Percentiles rank a stretch among this genome's conserved stretches.
Evolutionary conservation across 2,113 vertebrate genomes (phyloP).

Genomic region (Agapornis roseicollis): DNA sequence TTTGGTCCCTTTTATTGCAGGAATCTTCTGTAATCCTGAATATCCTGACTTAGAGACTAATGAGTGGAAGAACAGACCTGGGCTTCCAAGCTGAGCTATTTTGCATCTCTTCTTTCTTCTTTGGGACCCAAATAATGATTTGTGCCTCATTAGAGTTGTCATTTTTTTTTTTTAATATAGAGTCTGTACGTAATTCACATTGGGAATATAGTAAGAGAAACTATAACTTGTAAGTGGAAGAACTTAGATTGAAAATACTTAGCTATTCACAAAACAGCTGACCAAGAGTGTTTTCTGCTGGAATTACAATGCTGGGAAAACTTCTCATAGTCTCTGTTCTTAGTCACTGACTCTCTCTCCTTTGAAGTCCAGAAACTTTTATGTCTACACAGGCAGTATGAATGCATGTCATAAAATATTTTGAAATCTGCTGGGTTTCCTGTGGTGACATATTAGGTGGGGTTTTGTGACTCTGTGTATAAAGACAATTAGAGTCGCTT

Average conservation of each 20-base stretch:
- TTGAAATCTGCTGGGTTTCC: neutral
- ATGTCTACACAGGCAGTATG: neutral
- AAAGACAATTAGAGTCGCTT: neutral
- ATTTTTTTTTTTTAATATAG: neutral
- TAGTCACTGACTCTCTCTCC: neutral
- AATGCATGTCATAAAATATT: neutral
- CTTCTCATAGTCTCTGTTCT: neutral
- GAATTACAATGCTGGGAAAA: neutral
- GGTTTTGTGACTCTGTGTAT: neutral
- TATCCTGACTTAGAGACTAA: neutral
- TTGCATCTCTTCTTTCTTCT: neutral
- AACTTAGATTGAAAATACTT: neutral
- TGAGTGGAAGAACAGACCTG: neutral
- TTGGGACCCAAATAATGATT: neutral
- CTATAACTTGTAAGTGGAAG: neutral
- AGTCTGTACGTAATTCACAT: neutral
- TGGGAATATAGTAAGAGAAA: neutral
- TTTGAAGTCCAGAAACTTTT: neutral
- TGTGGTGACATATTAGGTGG: neutral
- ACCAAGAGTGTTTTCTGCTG: neutral
- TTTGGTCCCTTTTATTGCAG: neutral
- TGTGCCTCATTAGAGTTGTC: neutral
- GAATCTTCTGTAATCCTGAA: neutral
- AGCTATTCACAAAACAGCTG: neutral
- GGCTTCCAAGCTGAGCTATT: neutral